phyloP scores from a whole-genome alignment of 2,888 invertebrate genomes.

The Heliconius ismenius region DNA sequence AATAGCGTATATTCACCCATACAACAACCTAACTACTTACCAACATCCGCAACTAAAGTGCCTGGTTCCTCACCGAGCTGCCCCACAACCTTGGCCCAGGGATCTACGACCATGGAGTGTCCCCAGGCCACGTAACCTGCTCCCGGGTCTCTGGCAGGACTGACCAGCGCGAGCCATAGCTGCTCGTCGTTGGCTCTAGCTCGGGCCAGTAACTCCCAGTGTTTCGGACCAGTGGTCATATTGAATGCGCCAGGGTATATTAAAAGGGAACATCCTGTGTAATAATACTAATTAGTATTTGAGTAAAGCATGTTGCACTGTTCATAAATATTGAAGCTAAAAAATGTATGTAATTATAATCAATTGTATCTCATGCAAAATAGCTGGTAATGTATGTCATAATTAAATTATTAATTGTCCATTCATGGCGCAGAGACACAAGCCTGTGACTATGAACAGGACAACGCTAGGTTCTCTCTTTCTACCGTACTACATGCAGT shows the following conservation, averaged over 20 bases:
- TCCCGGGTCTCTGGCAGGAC: constrained; percentile 88
- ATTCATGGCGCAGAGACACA: too few species aligned
- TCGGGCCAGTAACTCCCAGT: constrained; percentile 93
- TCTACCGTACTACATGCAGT: too few species aligned
- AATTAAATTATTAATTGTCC: too few species aligned
- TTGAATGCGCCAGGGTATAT: constrained; percentile 98
- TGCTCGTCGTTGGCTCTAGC: constrained; percentile 94
- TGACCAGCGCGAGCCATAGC: constrained; percentile 91
- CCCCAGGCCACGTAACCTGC: constrained; percentile 94
- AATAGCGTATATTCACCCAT: too few species aligned
- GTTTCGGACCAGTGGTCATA: constrained; percentile 96
- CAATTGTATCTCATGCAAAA: too few species aligned
- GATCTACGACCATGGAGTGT: constrained; percentile 91
- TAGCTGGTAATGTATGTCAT: too few species aligned
- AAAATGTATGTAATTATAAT: too few species aligned
- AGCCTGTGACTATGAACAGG: too few species aligned
- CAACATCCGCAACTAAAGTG: constrained; percentile 88
- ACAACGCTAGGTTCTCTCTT: too few species aligned
- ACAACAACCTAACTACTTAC: constrained; percentile 65
- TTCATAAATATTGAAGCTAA: too few species aligned
- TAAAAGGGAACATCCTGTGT: constrained; percentile 89
- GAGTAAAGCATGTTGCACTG: too few species aligned
- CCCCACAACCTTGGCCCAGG: constrained; percentile 89
- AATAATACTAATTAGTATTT: background rate
- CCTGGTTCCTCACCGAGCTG: constrained; percentile 87